phyloP scores from a whole-genome alignment of 2,888 invertebrate species.

The Conomelus anceps region DNA sequence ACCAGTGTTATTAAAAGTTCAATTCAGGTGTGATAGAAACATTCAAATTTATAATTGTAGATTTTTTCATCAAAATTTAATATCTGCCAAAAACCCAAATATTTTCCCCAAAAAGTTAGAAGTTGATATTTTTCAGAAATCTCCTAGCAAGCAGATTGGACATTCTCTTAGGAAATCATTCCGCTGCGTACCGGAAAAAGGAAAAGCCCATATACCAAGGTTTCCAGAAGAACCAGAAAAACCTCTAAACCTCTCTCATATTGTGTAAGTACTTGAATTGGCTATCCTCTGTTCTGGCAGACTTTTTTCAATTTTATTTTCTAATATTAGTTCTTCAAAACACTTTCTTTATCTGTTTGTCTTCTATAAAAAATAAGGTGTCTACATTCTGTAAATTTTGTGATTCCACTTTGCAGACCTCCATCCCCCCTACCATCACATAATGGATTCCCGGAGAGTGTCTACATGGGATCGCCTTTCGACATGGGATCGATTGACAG shows the following conservation, averaged over 20 bases:
- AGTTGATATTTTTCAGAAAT: constrained; percentile 73
- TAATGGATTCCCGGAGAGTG: constrained; percentile 79
- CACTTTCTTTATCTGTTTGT: background rate
- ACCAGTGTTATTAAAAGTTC: too few relatives aligned
- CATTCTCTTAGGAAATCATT: constrained; percentile 95
- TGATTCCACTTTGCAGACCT: constrained; percentile 52
- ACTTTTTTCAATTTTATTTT: background rate
- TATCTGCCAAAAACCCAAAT: too few relatives aligned
- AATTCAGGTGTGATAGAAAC: too few relatives aligned
- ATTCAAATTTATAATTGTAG: too few relatives aligned
- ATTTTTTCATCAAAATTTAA: too few relatives aligned
- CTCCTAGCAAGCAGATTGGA: constrained; percentile 93
- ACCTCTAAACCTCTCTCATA: constrained; percentile 90
- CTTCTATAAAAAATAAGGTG: constrained; percentile 3
- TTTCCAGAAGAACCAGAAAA: constrained; percentile 93
- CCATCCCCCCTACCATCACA: constrained; percentile 89
- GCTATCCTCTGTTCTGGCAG: background rate
- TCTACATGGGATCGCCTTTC: constrained; percentile 54
- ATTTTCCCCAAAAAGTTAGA: too few relatives aligned
- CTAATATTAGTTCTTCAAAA: background rate
- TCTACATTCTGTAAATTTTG: background rate
- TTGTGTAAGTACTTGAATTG: constrained; percentile 64
- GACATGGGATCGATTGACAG: constrained; percentile 73
- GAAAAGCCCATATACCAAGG: constrained; percentile 69
- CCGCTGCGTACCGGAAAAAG: constrained; percentile 91